phyloP scores from a whole-genome alignment of 2,888 invertebrate genomes.

The Epirrhoe alternata region DNA sequence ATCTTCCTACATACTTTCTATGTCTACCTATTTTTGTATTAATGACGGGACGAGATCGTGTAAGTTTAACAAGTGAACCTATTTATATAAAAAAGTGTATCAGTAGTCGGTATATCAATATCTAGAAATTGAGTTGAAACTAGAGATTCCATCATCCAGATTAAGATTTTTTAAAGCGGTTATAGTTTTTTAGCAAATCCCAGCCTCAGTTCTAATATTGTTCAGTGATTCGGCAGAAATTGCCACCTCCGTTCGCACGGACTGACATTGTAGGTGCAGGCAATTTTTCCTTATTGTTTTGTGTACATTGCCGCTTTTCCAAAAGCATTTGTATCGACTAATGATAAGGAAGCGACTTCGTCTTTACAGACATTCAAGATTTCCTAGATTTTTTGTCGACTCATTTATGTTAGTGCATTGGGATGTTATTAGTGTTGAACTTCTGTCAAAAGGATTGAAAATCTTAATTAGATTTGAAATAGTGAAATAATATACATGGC shows the following conservation, averaged over 20 bases:
- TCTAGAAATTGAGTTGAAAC: too few relatives aligned
- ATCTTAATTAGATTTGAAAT: too few relatives aligned
- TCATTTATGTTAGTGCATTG: background rate
- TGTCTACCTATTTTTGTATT: too few relatives aligned
- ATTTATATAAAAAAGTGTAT: too few relatives aligned
- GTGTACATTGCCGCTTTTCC: constrained; percentile 29
- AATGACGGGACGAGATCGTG: too few relatives aligned
- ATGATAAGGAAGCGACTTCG: constrained; percentile 8
- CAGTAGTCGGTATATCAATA: too few relatives aligned
- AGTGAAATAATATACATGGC: too few relatives aligned
- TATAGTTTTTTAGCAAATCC: background rate
- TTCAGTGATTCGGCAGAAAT: constrained; percentile 40
- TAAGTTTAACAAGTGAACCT: too few relatives aligned
- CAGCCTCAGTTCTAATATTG: constrained; percentile 38
- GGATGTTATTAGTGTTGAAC: too few relatives aligned
- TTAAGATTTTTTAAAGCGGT: background rate
- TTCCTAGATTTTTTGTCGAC: background rate
- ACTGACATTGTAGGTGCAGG: constrained; percentile 28
- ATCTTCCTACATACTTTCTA: too few relatives aligned
- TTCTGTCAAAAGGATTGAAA: too few relatives aligned
- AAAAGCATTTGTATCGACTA: constrained; percentile 25
- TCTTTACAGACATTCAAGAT: background rate
- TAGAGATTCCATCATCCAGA: too few relatives aligned
- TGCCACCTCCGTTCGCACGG: constrained; percentile 33
- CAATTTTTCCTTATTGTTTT: constrained; percentile 36